Evolutionary conservation across 1,140 invertebrate species (phyloP).

Genomic region (Planococcus citri): DNA sequence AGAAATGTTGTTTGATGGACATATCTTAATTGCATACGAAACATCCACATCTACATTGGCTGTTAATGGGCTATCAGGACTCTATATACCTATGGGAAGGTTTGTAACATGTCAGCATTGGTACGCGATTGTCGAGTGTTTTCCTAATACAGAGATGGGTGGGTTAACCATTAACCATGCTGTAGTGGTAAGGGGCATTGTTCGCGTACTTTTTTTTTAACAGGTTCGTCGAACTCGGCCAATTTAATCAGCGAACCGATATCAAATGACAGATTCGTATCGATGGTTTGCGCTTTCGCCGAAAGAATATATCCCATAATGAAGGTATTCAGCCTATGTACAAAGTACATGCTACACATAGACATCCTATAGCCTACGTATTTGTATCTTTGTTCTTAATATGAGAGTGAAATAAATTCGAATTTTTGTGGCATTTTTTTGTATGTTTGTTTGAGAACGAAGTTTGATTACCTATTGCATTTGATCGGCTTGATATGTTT

Average conservation of each 20-base stretch:
- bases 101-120: background rate
- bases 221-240: background rate
- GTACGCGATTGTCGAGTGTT: background rate
- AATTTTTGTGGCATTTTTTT: no score
- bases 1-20: background rate
- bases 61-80: no score
- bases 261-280: conserved; percentile 2
- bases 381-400: no score
- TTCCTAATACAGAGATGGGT: no score
- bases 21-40: background rate
- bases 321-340: background rate
- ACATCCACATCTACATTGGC: no score
- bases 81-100: background rate
- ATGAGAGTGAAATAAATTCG: no score
- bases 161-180: background rate
- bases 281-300: background rate
- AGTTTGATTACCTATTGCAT: no score
- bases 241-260: background rate
- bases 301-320: background rate
- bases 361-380: no score
- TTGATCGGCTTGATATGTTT: no score
- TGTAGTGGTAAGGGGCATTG: background rate
- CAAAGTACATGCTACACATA: no score
- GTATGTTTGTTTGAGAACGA: no score
- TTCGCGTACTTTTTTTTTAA: background rate